Base-by-base conservation (phyloP, 37 sponge, comb jelly and placozoan genomes). In the Oopsacas minuta region DNA sequence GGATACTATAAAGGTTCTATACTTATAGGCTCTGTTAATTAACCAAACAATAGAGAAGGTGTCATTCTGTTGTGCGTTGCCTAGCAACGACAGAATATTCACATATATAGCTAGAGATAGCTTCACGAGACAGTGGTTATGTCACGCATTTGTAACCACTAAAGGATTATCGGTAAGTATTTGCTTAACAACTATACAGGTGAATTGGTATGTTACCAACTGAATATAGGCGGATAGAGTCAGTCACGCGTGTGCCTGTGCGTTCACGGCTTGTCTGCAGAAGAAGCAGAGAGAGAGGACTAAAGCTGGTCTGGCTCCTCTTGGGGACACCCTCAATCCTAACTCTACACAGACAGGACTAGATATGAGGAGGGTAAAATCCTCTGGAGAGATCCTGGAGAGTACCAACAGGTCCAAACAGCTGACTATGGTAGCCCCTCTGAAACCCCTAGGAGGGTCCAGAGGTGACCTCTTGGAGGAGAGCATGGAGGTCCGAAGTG, bases 11-110 rank as follows among this genome's bases (percentile, higher is more conserved):
- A 10, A 22, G 36, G 51, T 28, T 53, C 30, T 32, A 23, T 20
- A 5, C 53, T 52, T 42, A 12, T 83, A 89, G 90, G 30, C 82
- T 0, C 37, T 89, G 36, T 53, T 84, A 28, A 32, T 87, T 12
- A 87, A 90, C 39, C 90, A 90, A 81, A 84, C 90, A 0, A 87
- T 90, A 17, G 85, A 90, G 34, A 90, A 90, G 84, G 85, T 90
- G 23, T 90, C 90, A 1, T 90, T 90, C 81, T 90, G 90, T 38
- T 85, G 88, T 7, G 88, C 90, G 20, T 83, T 85, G 81, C 85
- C 87, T 8, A 37, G 42, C 38, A 85, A 90, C 39, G 83, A 81
- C 36, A 35, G 87, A 15, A 85, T 90, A 12, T 90, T 90, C 81
- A 87, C 90, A 0, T 90, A 90, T 84, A 90, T 90, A 52, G 61